Conservation (phyloP, 2,888 invertebrate genomes). For the Ormia ochracea region DNA sequence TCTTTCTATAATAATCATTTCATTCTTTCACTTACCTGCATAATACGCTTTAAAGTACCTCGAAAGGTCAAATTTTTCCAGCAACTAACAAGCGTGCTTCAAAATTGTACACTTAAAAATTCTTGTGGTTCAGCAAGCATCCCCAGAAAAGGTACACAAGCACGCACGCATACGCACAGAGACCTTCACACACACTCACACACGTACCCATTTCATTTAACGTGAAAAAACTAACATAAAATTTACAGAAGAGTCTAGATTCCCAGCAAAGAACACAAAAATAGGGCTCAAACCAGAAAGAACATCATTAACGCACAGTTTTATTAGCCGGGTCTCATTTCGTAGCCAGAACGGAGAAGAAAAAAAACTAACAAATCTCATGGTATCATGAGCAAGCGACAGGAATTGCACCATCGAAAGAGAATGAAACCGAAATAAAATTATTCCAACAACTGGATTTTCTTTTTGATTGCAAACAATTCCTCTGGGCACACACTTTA, state of each 20-base stretch:
- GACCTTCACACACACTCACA: neutral
- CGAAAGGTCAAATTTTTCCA: constrained; percentile 61
- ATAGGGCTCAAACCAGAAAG: constrained; percentile 64
- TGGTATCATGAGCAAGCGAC: constrained; percentile 31
- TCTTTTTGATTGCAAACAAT: neutral
- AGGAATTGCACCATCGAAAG: neutral
- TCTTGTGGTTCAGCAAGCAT: constrained; percentile 35
- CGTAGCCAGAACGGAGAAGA: constrained; percentile 31
- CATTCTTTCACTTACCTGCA: neutral
- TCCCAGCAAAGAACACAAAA: constrained; percentile 12
- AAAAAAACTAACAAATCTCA: constrained; percentile 35
- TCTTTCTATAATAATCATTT: neutral
- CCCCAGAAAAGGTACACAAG: constrained; percentile 14
- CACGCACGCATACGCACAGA: neutral
- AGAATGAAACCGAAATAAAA: neutral
- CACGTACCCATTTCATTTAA: constrained; percentile 40
- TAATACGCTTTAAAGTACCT: neutral
- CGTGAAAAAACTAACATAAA: constrained; percentile 21
- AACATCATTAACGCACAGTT: constrained; percentile 78
- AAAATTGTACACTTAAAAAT: constrained; percentile 48
- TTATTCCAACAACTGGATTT: neutral
- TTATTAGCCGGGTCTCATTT: constrained; percentile 76
- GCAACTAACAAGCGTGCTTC: constrained; percentile 60
- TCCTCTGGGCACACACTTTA: constrained; percentile 9
- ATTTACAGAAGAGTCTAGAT: constrained; percentile 28